A percentile compares a stretch with the other conserved stretches of the same genome.
Conservation (phyloP, 2,888 invertebrate species). For the Hypomecis atomaria region DNA sequence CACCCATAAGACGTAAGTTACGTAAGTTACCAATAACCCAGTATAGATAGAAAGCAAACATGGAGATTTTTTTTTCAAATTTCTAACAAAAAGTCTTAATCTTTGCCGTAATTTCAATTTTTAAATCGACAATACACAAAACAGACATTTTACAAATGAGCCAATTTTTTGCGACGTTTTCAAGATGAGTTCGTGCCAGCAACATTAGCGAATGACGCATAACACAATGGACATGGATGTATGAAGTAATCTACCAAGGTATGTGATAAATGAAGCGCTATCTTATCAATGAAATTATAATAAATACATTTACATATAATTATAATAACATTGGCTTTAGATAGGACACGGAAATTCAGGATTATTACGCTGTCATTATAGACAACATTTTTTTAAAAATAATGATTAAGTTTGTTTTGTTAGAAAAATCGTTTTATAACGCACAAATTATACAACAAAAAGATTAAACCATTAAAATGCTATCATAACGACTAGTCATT, state of each 20-base stretch:
- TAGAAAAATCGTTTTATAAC: constrained; percentile 6
- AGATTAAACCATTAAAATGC: not conserved
- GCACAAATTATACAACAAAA: constrained; percentile 7
- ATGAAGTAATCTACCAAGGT: constrained; percentile 28
- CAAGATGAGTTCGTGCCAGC: constrained; percentile 26
- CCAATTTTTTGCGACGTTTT: constrained; percentile 5
- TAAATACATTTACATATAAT: constrained; percentile 21
- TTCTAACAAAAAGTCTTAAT: not conserved
- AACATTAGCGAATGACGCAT: constrained; percentile 30
- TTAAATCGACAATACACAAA: not conserved
- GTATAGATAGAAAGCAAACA: not conserved
- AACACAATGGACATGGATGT: constrained; percentile 30
- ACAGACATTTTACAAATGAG: constrained; percentile 11
- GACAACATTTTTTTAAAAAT: not conserved
- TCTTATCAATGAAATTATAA: constrained; percentile 26
- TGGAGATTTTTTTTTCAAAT: not conserved
- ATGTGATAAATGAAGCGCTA: constrained; percentile 29
- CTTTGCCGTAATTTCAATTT: constrained; percentile 5
- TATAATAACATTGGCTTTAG: constrained; percentile 15
- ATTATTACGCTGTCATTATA: constrained; percentile 3
- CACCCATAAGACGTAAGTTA: too few relatives aligned
- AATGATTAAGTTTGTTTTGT: constrained; percentile 4
- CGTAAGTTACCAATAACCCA: too few relatives aligned
- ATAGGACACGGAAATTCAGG: constrained; percentile 12
- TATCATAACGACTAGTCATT: not conserved